These are phyloP conservation scores for Venusia cambrica DNA, from an alignment of 2,888 invertebrate species.

Conservation along the genomic window DNA sequence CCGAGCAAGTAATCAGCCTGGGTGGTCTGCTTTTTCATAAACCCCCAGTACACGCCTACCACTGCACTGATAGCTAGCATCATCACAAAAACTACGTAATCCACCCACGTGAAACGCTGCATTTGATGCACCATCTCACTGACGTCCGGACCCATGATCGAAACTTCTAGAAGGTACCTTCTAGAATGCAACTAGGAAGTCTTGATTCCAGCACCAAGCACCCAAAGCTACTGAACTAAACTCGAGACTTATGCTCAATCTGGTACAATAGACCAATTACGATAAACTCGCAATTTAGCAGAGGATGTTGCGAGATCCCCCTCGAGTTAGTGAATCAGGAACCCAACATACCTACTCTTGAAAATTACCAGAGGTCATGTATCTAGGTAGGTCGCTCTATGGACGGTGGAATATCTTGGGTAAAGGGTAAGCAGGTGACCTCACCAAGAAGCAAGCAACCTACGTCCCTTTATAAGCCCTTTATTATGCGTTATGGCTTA, in stretches of 20 bases:
- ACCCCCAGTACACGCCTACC: conserved; percentile 92
- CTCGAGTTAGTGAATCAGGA: conserved; percentile 58
- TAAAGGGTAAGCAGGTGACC: no score
- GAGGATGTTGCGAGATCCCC: conserved; percentile 80
- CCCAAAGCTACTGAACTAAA: conserved; percentile 43
- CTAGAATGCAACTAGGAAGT: no score
- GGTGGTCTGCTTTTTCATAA: conserved; percentile 83
- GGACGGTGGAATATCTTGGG: conserved; percentile 29
- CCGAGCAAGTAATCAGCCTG: conserved; percentile 90
- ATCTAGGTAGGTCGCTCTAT: conserved; percentile 21
- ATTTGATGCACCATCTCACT: conserved; percentile 74
- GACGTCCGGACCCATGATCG: conserved; percentile 61
- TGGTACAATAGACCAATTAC: conserved; percentile 79
- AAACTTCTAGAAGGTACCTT: conserved; percentile 1
- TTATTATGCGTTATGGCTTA: no score
- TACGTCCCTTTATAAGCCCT: no score
- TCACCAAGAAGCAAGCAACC: no score
- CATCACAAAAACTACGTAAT: conserved; percentile 88
- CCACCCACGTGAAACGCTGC: conserved; percentile 86
- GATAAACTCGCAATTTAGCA: conserved; percentile 80
- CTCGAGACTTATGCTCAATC: conserved; percentile 61
- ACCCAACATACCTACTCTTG: conserved; percentile 47
- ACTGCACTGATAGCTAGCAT: conserved; percentile 89
- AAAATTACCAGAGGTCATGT: conserved; percentile 32
- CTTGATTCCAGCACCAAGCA: conserved; percentile 42